Evolutionary conservation across 92 coral and sea anemone species (phyloP), one percentile per base, ranked within the genome.

Genomic region (Nematostella vectensis): DNA sequence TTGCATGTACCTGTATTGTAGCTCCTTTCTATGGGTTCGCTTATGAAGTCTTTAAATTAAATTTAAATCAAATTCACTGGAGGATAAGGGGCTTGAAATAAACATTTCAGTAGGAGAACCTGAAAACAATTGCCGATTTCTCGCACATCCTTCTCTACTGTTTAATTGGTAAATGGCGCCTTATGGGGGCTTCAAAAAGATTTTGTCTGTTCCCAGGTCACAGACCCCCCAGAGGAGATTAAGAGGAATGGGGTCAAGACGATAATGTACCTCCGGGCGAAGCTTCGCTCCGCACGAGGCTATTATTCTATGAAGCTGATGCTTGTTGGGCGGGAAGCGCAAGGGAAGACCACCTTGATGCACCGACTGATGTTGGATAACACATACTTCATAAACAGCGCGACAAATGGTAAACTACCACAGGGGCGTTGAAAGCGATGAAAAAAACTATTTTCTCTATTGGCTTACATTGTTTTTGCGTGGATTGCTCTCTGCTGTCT

Each of bases 301-400:
- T 91, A 78, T 56, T 91, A 87, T 68, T 77, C 88, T 11, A 79
- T 91, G 82, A 91, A 91, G 65, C 74, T 91, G 62, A 86, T 91
- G 96, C 61, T 91, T 60, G 95, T 91, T 26, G 98, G 98, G 4
- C 72, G 71, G 38, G 98, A 88, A 16, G 88, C 71, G 2, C 98
- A 91, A 20, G 98, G 98, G 19, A 91, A 91, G 72, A 91, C 98
- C 22, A 91, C 98, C 3, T 51, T 91, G 57, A 88, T 86, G 83
- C 89, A 87, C 47, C 72, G 98, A 11, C 78, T 91, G 55, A 77
- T 51, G 80, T 38, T 31, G 11, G 93, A 91, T 62, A 80, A 74
- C 64, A 74, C 43, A 18, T 91, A 77, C 65, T 77, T 75, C 27
- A 43, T 25, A 0, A 86, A 91, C 68, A 77, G 68, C 15, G 76